Evolutionary conservation across 2,797 vertebrate species (phyloP).

Genomic region (Psittacula echo): DNA sequence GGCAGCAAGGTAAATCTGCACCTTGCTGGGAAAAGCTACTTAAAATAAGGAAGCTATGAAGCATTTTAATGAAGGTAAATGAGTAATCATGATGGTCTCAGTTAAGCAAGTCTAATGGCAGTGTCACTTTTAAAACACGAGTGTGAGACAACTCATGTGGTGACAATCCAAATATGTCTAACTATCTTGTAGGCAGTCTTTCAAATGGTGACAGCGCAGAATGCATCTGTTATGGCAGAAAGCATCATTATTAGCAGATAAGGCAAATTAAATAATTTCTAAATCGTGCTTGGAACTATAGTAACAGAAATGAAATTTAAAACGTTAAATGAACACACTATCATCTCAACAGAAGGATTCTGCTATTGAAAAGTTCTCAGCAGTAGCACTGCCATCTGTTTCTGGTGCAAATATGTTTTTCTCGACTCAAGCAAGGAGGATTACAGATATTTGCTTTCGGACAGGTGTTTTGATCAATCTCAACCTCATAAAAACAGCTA

Average conservation of each 20-base stretch:
- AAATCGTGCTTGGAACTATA: not conserved
- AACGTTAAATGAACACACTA: conserved; percentile 10
- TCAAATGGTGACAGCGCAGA: not conserved
- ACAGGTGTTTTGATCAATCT: conserved; percentile 60
- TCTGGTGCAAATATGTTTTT: conserved; percentile 1
- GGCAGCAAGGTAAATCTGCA: conserved; percentile 45
- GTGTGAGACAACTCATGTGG: not conserved
- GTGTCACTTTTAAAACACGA: conserved; percentile 3
- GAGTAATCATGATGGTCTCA: conserved; percentile 51
- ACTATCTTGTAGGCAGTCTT: not conserved
- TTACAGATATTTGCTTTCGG: conserved; percentile 44
- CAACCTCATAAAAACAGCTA: conserved; percentile 48
- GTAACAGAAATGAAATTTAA: not conserved
- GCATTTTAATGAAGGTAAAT: conserved; percentile 58
- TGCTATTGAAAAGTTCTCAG: conserved; percentile 5
- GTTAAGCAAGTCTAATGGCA: conserved; percentile 53
- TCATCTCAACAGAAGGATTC: not conserved
- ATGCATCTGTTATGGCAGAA: not conserved
- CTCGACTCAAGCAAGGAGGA: conserved; percentile 4
- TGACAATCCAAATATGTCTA: not conserved
- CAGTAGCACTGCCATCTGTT: not conserved
- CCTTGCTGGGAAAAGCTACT: conserved; percentile 62
- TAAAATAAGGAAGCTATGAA: conserved; percentile 59
- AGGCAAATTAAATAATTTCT: not conserved
- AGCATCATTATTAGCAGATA: not conserved